Evolutionary conservation across 2,888 invertebrate genomes (phyloP).

Genomic region (Melangyna quadrimaculata): DNA sequence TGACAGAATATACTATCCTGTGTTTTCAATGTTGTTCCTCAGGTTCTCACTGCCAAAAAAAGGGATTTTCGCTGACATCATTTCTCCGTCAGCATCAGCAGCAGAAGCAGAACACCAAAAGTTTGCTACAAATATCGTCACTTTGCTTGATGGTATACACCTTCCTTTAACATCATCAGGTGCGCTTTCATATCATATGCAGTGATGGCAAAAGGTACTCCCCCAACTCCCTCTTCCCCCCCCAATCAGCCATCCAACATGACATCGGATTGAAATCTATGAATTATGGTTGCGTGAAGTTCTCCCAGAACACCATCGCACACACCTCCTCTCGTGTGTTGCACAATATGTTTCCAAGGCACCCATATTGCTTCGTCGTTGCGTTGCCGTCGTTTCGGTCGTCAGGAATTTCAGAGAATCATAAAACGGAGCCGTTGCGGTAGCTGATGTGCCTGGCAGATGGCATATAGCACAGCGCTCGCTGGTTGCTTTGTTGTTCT

Average conservation of each 20-base stretch:
- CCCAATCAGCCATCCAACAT: constrained; percentile 2
- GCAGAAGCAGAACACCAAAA: constrained; percentile 11
- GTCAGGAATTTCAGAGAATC: constrained; percentile 50
- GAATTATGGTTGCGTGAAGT: constrained; percentile 63
- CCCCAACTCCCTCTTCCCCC: background rate
- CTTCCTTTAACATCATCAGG: constrained; percentile 12
- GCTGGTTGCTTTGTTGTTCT: background rate
- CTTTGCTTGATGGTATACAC: background rate
- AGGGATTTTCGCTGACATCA: constrained; percentile 50
- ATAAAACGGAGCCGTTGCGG: constrained; percentile 43
- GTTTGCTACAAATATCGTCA: constrained; percentile 41
- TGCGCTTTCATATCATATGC: constrained; percentile 24
- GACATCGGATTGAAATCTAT: constrained; percentile 65
- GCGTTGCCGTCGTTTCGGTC: background rate
- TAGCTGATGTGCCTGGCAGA: constrained; percentile 61
- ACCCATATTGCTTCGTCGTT: background rate
- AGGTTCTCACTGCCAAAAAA: constrained; percentile 8
- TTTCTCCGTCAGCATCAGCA: constrained; percentile 42
- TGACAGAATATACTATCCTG: constrained; percentile 53
- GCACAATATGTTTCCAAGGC: constrained; percentile 55
- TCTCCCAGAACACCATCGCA: background rate
- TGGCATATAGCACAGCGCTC: constrained; percentile 24
- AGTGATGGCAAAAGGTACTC: background rate
- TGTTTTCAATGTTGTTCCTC: constrained; percentile 45
- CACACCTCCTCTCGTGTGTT: constrained; percentile 29